phyloP scores from a whole-genome alignment of 1,140 invertebrate species.

The Rhagoletis zephyria region DNA sequence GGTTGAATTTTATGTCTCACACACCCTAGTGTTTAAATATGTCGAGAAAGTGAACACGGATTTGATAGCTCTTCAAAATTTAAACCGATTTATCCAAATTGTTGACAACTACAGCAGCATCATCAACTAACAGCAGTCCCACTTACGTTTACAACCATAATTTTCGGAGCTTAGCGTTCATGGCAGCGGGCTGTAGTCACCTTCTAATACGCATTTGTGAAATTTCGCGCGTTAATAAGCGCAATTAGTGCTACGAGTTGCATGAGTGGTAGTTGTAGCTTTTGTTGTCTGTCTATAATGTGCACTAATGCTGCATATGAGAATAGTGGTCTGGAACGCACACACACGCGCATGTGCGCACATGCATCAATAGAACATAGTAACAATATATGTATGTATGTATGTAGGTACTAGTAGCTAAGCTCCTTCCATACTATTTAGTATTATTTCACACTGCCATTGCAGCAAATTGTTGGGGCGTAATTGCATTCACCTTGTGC shows the following conservation, averaged over 20 bases:
- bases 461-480: background rate
- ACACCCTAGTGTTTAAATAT: no score
- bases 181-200: background rate
- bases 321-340: no score
- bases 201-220: constrained; percentile 15
- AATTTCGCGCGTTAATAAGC: constrained; percentile 14
- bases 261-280: no score
- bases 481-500: constrained; percentile 45
- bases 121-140: background rate
- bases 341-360: no score
- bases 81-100: no score
- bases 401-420: background rate
- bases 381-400: background rate
- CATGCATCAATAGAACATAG: no score
- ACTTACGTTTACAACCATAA: background rate
- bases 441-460: background rate
- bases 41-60: no score
- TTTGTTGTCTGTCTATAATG: no score
- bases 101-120: background rate
- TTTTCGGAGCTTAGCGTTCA: background rate
- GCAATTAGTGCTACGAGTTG: background rate
- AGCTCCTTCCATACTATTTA: background rate
- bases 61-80: no score
- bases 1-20: no score
- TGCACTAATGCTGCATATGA: no score